Evolutionary conservation across 2,888 invertebrate species (phyloP), one percentile per base, ranked within the genome.

Genomic region (Acronicta aceris): DNA sequence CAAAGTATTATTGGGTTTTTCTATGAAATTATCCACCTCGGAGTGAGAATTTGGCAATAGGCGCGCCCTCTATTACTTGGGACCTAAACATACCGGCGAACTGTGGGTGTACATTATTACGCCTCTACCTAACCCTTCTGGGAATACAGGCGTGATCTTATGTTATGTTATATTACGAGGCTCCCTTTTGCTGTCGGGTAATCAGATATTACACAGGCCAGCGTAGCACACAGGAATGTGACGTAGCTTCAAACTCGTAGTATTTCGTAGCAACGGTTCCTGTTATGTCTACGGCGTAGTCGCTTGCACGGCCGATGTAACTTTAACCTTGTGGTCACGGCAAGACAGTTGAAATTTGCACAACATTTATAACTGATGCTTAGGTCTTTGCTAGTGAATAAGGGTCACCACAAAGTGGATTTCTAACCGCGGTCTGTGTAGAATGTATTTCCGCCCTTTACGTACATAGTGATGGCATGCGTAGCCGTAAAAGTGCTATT

Each of bases 361-460:
- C 64, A 52, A 41, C 51, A 27, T n/a, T 51, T 46, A 46, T 21
- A 48, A 41, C 4, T 21, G 61, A 66, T 72, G 75, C 71, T 79
- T 73, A 70, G 63, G 68, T 68, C 76, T 78, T 78, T 73, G 72
- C 58, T 74, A 78, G 51, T 42, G 59, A 72, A 73, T 67, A 71
- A 76, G 76, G 84, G 83, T 83, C 80, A 74, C 85, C 85, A 71
- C 86, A 87, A 89, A 89, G 83, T 87, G 84, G 83, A 88, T 88
- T 88, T 81, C 80, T 81, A 87, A 88, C 87, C 86, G 76, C 87
- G 74, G n/a, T n/a, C 38, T 1, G 38, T 38, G 38, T 76, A 81
- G 84, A 84, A 87, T 86, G 84, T 86, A 83, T 86, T 86, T 89
- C 87, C 87, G 81, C 57, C 70, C 71, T 78, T 75, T 76, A 71